Conservation (phyloP, 2,113 vertebrate genomes). For the Hemiscyllium ocellatum region DNA sequence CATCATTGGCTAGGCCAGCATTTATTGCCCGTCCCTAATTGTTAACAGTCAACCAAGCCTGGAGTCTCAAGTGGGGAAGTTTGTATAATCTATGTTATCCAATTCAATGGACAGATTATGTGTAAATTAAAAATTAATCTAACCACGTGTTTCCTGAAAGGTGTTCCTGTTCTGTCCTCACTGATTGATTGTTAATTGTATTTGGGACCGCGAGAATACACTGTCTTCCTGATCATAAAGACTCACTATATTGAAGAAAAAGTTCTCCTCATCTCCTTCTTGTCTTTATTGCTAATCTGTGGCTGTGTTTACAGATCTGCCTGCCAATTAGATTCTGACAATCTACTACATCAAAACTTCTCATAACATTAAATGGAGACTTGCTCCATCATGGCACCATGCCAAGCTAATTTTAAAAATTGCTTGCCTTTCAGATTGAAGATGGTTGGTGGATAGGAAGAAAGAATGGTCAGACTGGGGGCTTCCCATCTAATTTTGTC, state of each 20-base stretch:
- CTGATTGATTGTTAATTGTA: too few relatives aligned
- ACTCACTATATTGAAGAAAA: not conserved
- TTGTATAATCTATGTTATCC: too few relatives aligned
- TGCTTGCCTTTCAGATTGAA: conserved; percentile 64
- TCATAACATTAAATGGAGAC: not conserved
- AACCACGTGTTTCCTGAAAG: too few relatives aligned
- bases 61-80: too few relatives aligned
- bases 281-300: not conserved
- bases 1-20: too few relatives aligned
- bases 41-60: too few relatives aligned
- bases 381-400: not conserved
- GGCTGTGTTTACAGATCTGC: not conserved
- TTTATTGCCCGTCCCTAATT: too few relatives aligned
- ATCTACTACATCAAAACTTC: not conserved
- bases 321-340: not conserved
- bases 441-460: conserved; percentile 84
- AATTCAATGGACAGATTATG: too few relatives aligned
- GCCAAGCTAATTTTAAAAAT: not conserved
- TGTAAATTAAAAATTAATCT: too few relatives aligned
- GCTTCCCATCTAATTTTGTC: conserved; percentile 84
- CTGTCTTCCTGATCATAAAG: not conserved
- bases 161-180: too few relatives aligned
- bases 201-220: too few relatives aligned
- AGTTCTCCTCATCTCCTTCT: not conserved
- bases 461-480: conserved; percentile 67